Percentiles rank a stretch among this genome's conserved stretches.
These are phyloP conservation scores for Ganaspis brasiliensis DNA, from an alignment of 2,888 invertebrate species.

Conservation along the genomic window DNA sequence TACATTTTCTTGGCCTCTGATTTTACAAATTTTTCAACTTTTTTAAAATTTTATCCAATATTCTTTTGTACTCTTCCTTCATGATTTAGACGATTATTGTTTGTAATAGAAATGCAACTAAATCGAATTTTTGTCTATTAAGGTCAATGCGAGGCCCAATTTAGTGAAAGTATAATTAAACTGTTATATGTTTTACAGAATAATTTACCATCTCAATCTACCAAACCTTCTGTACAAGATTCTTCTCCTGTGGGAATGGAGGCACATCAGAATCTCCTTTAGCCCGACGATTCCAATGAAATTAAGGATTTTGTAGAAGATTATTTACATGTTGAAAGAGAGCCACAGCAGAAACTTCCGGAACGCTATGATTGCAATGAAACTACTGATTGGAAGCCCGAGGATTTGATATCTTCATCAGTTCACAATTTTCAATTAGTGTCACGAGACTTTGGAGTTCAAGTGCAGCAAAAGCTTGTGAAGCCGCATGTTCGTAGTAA, in stretches of 20 bases:
- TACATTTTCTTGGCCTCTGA: no score
- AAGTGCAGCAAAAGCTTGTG: neutral
- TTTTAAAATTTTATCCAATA: no score
- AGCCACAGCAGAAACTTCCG: neutral
- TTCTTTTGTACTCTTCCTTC: no score
- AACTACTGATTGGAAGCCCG: neutral
- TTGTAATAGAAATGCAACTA: no score
- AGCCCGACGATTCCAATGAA: neutral
- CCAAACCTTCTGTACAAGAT: neutral
- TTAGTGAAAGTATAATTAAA: no score
- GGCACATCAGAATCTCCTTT: no score
- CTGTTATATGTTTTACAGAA: neutral
- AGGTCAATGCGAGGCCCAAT: no score
- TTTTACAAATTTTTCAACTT: no score
- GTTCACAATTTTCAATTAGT: neutral
- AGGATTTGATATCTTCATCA: neutral
- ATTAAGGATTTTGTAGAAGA: neutral
- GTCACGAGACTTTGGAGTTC: conserved; percentile 3
- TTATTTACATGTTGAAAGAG: neutral
- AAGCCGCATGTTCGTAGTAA: conserved; percentile 14
- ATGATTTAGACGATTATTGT: no score
- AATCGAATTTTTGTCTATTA: no score
- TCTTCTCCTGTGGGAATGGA: neutral
- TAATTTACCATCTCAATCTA: neutral
- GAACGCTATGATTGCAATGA: neutral